phyloP scores from a whole-genome alignment of 2,888 invertebrate genomes.

The Argynnis bischoffii region DNA sequence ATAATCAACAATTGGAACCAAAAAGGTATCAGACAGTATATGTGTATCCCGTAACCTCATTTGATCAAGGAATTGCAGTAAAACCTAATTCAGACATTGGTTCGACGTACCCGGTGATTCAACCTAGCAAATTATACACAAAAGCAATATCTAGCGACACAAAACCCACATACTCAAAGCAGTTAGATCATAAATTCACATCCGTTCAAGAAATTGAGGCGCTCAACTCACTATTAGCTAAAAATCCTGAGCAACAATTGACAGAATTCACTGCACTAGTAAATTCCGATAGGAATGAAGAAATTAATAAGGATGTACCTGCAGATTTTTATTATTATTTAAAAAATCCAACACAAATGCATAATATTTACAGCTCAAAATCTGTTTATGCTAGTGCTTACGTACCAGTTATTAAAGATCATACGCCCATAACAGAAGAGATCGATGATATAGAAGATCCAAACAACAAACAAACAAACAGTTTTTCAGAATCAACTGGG shows the following conservation, averaged over 20 bases:
- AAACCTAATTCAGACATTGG: constrained; percentile 69
- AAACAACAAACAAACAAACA: constrained; percentile 46
- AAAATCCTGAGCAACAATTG: constrained; percentile 75
- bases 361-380: constrained; percentile 50
- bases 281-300: constrained; percentile 46
- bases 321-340: constrained; percentile 67
- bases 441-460: constrained; percentile 70
- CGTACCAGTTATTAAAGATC: constrained; percentile 53
- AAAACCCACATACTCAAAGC: constrained; percentile 62
- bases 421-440: constrained; percentile 74
- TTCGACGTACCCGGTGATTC: constrained; percentile 43
- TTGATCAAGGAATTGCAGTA: constrained; percentile 68
- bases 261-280: constrained; percentile 76
- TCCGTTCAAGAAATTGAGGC: constrained; percentile 67
- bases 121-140: constrained; percentile 51
- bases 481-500: constrained; percentile 47
- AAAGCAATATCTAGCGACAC: constrained; percentile 58
- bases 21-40: constrained; percentile 56
- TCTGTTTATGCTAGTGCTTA: constrained; percentile 57
- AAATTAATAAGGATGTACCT: constrained; percentile 54
- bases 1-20: constrained; percentile 55
- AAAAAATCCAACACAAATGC: constrained; percentile 53
- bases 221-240: constrained; percentile 72
- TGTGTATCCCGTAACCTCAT: constrained; percentile 56
- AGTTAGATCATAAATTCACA: constrained; percentile 59